phyloP scores from a whole-genome alignment of 2,113 vertebrate genomes.

The Nannobrachium achirus region DNA sequence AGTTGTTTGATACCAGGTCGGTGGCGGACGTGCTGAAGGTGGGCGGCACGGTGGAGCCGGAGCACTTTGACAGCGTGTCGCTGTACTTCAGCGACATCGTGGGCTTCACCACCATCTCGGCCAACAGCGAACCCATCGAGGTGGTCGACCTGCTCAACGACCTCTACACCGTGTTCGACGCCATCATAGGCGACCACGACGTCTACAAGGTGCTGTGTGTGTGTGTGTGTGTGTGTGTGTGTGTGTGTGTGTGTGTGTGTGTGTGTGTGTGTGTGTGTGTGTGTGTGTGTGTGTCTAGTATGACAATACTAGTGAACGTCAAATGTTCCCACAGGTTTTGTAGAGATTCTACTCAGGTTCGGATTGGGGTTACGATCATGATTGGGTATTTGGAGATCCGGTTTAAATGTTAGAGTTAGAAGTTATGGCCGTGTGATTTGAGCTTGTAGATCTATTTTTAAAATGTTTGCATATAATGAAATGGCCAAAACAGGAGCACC shows the following conservation, averaged over 20 bases:
- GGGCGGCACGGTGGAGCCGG: slow-evolving; percentile 77
- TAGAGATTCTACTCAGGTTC: too few species aligned
- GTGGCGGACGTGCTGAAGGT: slow-evolving; percentile 81
- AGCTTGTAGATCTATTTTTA: too few species aligned
- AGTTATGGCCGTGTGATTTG: too few species aligned
- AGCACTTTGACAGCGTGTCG: slow-evolving; percentile 80
- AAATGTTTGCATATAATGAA: too few species aligned
- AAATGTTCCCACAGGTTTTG: too few species aligned
- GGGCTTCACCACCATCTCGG: slow-evolving; percentile 85
- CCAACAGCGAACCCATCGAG: slow-evolving; percentile 84
- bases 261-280: background rate
- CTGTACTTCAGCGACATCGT: slow-evolving; percentile 87
- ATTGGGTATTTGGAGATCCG: too few species aligned
- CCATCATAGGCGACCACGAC: slow-evolving; percentile 82
- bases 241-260: background rate
- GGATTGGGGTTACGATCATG: too few species aligned
- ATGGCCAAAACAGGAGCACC: too few species aligned
- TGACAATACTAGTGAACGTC: too few species aligned
- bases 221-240: background rate
- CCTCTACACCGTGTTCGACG: slow-evolving; percentile 84
- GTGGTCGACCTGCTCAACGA: slow-evolving; percentile 86
- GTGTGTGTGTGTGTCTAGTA: too few species aligned
- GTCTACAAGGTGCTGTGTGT: slow-evolving; percentile 80
- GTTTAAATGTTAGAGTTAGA: too few species aligned
- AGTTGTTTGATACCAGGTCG: slow-evolving; percentile 66